These are phyloP conservation scores for Eospalax fontanierii DNA, from an alignment of 2,797 vertebrate species.

Conservation along the genomic window DNA sequence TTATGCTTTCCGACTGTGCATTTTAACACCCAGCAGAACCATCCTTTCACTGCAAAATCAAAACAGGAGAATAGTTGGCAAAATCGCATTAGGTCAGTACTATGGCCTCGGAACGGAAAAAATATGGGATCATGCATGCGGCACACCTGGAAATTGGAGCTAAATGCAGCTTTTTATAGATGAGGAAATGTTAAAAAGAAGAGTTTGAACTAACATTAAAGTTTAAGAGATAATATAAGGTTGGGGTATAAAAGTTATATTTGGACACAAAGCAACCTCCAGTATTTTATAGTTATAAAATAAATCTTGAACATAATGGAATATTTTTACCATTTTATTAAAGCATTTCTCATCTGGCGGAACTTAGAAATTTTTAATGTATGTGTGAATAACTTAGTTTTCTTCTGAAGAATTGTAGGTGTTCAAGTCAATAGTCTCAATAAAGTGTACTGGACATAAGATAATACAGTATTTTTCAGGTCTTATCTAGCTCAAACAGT, in stretches of 20 bases:
- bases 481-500: slow-evolving; percentile 50
- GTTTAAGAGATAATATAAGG: slow-evolving; percentile 67
- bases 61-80: slow-evolving; percentile 31
- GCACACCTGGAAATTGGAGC: slow-evolving; percentile 71
- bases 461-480: slow-evolving; percentile 48
- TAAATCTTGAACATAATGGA: slow-evolving; percentile 51
- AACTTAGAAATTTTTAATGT: slow-evolving; percentile 44
- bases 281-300: slow-evolving; percentile 59
- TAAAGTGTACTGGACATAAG: slow-evolving; percentile 53
- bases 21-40: slow-evolving; percentile 58
- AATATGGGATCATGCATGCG: slow-evolving; percentile 38
- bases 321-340: slow-evolving; percentile 36
- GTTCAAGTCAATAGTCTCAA: slow-evolving; percentile 68
- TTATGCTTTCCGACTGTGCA: slow-evolving; percentile 30
- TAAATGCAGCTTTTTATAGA: slow-evolving; percentile 61
- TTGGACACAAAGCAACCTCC: slow-evolving; percentile 23
- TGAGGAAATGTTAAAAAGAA: slow-evolving; percentile 25
- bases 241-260: slow-evolving; percentile 30
- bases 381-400: slow-evolving; percentile 3
- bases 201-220: slow-evolving; percentile 47
- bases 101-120: slow-evolving; percentile 44
- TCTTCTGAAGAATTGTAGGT: slow-evolving; percentile 17
- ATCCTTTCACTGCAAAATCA: slow-evolving; percentile 36
- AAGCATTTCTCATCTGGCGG: slow-evolving; percentile 48
- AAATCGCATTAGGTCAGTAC: slow-evolving; percentile 56